Percentiles rank a stretch among this genome's conserved stretches.
These are phyloP conservation scores for Bradypus variegatus DNA, from an alignment of 2,797 vertebrate genomes.

Conservation along the genomic window DNA sequence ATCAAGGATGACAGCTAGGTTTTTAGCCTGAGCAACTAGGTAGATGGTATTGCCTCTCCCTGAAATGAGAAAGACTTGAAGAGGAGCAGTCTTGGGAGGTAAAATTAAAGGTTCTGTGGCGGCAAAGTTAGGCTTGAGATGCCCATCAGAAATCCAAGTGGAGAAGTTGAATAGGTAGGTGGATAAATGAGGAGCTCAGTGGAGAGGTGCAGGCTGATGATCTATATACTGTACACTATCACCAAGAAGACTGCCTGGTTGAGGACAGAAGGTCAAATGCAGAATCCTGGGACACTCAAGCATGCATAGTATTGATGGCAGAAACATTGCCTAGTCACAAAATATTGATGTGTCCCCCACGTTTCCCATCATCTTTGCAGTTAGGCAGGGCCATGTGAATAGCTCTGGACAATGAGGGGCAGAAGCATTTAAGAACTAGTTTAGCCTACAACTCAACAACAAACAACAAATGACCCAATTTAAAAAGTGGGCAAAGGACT, in stretches of 20 bases:
- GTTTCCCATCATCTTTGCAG: background rate
- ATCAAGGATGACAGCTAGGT: background rate
- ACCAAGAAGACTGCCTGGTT: background rate
- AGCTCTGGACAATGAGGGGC: background rate
- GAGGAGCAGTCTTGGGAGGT: background rate
- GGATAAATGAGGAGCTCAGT: background rate
- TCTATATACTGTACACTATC: background rate
- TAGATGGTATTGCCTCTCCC: background rate
- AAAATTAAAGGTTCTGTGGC: background rate
- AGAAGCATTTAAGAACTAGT: background rate
- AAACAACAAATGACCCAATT: no score
- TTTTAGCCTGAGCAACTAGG: background rate
- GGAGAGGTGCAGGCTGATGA: no score
- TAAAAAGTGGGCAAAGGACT: no score
- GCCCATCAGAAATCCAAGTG: background rate
- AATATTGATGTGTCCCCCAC: background rate
- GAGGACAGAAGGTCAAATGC: background rate
- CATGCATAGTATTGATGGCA: no score
- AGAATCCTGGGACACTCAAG: background rate
- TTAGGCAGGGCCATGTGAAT: background rate
- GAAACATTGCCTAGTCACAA: background rate
- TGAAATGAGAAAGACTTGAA: background rate
- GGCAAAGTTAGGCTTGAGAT: background rate
- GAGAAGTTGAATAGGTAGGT: background rate
- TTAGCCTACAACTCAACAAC: no score